These are phyloP conservation scores for Dunckerocampus dactyliophorus DNA, from an alignment of 2,113 vertebrate genomes.

Conservation along the genomic window DNA sequence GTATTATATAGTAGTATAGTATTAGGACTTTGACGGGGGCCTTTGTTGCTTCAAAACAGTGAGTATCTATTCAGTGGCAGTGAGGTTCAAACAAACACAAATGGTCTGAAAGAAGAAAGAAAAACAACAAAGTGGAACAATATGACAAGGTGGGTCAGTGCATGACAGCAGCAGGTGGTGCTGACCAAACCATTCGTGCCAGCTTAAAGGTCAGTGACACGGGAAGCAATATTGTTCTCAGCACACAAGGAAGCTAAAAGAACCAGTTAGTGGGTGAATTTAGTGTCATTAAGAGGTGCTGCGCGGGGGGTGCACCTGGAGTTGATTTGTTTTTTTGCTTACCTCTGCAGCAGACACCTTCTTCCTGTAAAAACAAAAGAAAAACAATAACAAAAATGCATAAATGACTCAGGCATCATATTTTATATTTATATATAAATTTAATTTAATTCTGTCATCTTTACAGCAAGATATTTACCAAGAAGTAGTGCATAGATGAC, in stretches of 20 bases:
- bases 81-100: slow-evolving; percentile 32
- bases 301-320: background rate
- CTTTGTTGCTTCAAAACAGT: background rate
- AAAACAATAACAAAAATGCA: background rate
- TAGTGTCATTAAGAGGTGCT: slow-evolving; percentile 36
- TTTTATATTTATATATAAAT: slow-evolving; percentile 12
- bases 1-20: too few relatives aligned
- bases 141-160: slow-evolving; percentile 37
- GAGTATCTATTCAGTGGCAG: slow-evolving; percentile 3
- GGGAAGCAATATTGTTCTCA: slow-evolving; percentile 42
- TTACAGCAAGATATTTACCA: slow-evolving; percentile 65
- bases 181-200: slow-evolving; percentile 50
- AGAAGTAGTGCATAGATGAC: slow-evolving; percentile 84
- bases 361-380: slow-evolving; percentile 80
- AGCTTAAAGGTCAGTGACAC: slow-evolving; percentile 56
- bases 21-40: background rate
- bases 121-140: slow-evolving; percentile 41
- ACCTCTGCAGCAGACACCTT: slow-evolving; percentile 88
- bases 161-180: slow-evolving; percentile 54
- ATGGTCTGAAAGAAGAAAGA: slow-evolving; percentile 23
- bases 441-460: background rate
- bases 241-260: slow-evolving; percentile 40
- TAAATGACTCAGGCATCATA: slow-evolving; percentile 3
- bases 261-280: slow-evolving; percentile 33
- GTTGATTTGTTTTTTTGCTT: slow-evolving; percentile 44